Evolutionary conservation across 2,797 vertebrate genomes (phyloP).

Genomic region (Danio aesculapii): DNA sequence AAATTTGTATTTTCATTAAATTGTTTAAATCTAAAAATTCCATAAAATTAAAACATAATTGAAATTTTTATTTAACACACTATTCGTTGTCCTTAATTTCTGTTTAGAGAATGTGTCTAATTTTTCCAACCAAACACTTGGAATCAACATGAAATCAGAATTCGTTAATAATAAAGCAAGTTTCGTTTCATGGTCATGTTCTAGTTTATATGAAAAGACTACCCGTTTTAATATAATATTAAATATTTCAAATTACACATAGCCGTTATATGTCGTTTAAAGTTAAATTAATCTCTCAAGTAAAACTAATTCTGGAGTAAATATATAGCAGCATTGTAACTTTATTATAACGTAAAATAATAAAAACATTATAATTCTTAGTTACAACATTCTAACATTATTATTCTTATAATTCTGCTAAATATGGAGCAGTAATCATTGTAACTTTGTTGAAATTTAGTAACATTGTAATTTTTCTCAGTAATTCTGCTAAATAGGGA

Average conservation of each 20-base stretch:
- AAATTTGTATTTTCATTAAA: no score
- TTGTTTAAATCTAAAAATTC: no score
- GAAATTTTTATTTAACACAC: neutral
- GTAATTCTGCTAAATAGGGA: no score
- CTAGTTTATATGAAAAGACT: neutral
- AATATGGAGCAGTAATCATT: no score
- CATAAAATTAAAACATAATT: neutral
- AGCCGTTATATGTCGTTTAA: neutral
- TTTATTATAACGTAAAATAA: no score
- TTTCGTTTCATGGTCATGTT: neutral
- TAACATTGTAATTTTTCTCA: no score
- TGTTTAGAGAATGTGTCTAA: neutral
- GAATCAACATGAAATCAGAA: neutral
- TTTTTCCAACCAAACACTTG: neutral
- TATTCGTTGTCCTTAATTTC: neutral
- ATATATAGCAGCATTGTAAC: neutral
- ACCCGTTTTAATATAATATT: neutral
- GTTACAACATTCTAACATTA: no score
- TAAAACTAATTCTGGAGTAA: no score
- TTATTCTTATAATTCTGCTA: no score
- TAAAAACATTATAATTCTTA: no score
- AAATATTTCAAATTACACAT: neutral
- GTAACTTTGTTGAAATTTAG: no score
- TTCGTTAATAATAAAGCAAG: conserved; percentile 9
- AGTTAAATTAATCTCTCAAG: neutral